phyloP scores from a whole-genome alignment of 2,113 vertebrate species.

The Acinonyx jubatus region DNA sequence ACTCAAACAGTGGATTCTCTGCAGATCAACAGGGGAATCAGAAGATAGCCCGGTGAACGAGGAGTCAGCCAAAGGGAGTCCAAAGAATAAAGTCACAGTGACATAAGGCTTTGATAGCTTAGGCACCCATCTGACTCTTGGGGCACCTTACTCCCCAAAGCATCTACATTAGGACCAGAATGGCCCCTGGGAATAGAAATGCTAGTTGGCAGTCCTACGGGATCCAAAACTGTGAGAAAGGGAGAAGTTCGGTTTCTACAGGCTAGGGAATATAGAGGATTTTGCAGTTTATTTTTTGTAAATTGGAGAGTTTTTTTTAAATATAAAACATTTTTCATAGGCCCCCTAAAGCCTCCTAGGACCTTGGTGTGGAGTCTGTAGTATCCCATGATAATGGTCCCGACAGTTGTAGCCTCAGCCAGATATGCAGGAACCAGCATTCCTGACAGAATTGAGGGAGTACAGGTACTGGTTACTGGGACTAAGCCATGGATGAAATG shows the following conservation, averaged over 20 bases:
- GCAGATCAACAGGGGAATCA: not conserved
- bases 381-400: not conserved
- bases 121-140: not conserved
- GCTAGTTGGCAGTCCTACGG: not conserved
- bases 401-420: not conserved
- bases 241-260: not conserved
- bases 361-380: not conserved
- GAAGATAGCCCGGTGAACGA: not conserved
- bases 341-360: not conserved
- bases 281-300: not conserved
- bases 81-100: not conserved
- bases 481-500: not conserved
- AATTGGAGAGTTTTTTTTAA: not conserved
- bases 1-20: not conserved
- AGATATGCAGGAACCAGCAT: not conserved
- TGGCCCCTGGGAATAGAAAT: not conserved
- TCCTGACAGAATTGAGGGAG: not conserved
- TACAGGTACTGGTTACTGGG: not conserved
- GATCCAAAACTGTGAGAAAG: not conserved
- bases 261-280: not conserved
- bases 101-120: not conserved
- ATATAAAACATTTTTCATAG: not conserved
- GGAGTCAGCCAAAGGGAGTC: not conserved
- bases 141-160: not conserved
- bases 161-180: not conserved